Percentiles rank a stretch among this genome's conserved stretches.
phyloP scores from a whole-genome alignment of 2,797 vertebrate species.

The Fistularia commersonii region DNA sequence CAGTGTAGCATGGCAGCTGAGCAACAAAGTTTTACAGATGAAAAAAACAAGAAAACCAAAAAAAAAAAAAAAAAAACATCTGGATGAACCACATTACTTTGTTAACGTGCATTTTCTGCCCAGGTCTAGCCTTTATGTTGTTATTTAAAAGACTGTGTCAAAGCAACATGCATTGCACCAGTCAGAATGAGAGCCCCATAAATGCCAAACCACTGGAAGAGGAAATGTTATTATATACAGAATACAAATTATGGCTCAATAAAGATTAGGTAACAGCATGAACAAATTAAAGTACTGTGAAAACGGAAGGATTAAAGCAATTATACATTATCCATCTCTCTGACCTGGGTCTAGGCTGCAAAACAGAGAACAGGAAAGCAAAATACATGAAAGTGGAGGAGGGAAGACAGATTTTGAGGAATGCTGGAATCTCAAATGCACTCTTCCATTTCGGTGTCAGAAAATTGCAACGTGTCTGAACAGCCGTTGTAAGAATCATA shows the following conservation, averaged over 20 bases:
- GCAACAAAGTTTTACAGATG: constrained; percentile 27
- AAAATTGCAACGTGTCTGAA: constrained; percentile 74
- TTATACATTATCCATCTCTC: constrained; percentile 69
- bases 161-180: constrained; percentile 41
- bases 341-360: constrained; percentile 48
- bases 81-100: constrained; percentile 52
- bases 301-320: constrained; percentile 71
- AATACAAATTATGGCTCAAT: constrained; percentile 69
- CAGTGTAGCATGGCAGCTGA: constrained; percentile 43
- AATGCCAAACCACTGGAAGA: constrained; percentile 61
- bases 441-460: constrained; percentile 57
- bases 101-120: constrained; percentile 36
- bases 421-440: constrained; percentile 71
- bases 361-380: constrained; percentile 54
- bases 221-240: constrained; percentile 67
- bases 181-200: constrained; percentile 48
- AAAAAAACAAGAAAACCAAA: constrained; percentile 5
- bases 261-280: constrained; percentile 73
- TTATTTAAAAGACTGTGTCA: constrained; percentile 57
- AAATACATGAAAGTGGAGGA: constrained; percentile 54
- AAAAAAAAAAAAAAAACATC: constrained; percentile 53
- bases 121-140: constrained; percentile 37
- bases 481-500: constrained; percentile 59
- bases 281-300: constrained; percentile 68
- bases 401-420: constrained; percentile 56